These are phyloP conservation scores for Tapirus terrestris DNA, from an alignment of 2,113 vertebrate genomes.

Conservation along the genomic window DNA sequence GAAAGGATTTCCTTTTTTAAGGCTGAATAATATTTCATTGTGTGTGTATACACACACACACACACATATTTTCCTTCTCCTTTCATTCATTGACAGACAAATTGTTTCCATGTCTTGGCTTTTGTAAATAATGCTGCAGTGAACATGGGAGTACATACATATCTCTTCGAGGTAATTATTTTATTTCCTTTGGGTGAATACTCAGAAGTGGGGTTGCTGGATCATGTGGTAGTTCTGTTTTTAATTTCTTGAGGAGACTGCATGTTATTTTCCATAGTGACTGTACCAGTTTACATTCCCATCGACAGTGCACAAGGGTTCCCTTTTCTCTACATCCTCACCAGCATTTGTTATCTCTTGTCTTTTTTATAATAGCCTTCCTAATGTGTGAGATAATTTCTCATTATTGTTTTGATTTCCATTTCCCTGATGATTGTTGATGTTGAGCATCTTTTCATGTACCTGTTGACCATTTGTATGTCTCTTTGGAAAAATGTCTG, in stretches of 20 bases:
- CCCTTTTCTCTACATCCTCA: background rate
- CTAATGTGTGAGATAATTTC: background rate
- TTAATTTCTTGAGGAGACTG: background rate
- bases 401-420: background rate
- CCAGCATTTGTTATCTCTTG: background rate
- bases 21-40: background rate
- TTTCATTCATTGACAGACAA: background rate
- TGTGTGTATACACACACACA: no score
- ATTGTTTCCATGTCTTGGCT: background rate
- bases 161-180: background rate
- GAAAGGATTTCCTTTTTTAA: background rate
- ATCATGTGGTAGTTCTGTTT: background rate
- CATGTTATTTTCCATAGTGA: no score
- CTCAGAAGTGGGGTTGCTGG: background rate
- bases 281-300: background rate
- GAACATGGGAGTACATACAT: background rate
- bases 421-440: background rate
- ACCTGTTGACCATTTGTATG: background rate
- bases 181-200: background rate
- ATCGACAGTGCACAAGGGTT: background rate
- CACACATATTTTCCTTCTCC: background rate
- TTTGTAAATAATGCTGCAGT: background rate
- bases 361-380: background rate
- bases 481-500: background rate
- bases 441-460: background rate